Conservation (phyloP, 2,888 invertebrate genomes). For the Junonia oenone region DNA sequence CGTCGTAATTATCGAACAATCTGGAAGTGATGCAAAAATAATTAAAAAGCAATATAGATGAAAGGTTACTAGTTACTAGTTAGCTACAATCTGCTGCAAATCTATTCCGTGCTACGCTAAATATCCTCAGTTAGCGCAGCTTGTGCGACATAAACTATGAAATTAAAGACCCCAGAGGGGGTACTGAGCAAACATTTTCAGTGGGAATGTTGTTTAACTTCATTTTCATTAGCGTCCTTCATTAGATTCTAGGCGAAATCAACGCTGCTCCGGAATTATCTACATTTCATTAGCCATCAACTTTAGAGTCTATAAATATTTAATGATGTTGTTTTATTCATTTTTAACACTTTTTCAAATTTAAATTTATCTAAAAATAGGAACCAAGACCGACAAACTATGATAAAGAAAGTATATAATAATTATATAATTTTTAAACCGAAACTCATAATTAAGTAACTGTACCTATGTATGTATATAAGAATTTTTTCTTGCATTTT, state of each 20-base stretch:
- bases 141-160: neutral
- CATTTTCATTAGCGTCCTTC: constrained; percentile 8
- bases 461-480: no score
- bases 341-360: neutral
- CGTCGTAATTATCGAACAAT: no score
- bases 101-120: neutral
- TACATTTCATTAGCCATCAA: neutral
- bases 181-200: constrained; percentile 4
- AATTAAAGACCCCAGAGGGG: constrained; percentile 1
- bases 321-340: no score
- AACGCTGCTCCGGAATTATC: neutral
- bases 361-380: no score
- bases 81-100: neutral
- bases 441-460: no score
- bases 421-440: no score
- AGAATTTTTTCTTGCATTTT: no score
- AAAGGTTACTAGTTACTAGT: neutral
- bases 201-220: constrained; percentile 9
- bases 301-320: neutral
- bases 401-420: no score
- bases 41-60: neutral
- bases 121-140: neutral
- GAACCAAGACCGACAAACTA: no score
- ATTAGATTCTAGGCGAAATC: neutral
- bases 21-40: neutral